A percentile compares a stretch with the other conserved stretches of the same genome.
Conservation (phyloP, 2,797 vertebrate genomes). For the Cacajao melanocephalus region DNA sequence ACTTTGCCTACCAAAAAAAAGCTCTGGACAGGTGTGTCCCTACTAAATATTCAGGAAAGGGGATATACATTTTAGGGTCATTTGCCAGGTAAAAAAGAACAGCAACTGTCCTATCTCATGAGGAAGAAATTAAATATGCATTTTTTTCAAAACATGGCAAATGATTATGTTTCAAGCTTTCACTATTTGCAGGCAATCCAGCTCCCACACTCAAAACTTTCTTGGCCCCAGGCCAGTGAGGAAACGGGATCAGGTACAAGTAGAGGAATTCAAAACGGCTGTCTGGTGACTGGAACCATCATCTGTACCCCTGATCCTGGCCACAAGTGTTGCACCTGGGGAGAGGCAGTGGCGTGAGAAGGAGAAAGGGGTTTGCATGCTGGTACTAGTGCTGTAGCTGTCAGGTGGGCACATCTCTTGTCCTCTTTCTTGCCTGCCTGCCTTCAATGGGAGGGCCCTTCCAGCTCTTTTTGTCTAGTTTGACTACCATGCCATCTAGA, state of each 20-base stretch:
- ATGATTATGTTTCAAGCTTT: constrained; percentile 34
- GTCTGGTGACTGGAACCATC: background rate
- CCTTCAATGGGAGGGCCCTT: background rate
- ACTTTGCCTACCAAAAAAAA: constrained; percentile 10
- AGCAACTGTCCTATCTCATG: background rate
- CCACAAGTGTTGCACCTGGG: background rate
- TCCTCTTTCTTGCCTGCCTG: background rate
- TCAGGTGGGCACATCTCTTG: background rate
- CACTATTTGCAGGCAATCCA: background rate
- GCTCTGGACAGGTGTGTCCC: background rate
- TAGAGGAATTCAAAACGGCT: background rate
- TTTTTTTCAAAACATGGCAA: background rate
- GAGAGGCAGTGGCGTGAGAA: background rate
- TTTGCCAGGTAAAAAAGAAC: background rate
- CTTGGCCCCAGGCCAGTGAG: background rate
- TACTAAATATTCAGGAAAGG: background rate
- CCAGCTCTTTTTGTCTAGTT: background rate
- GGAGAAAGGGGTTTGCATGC: background rate
- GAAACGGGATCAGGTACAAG: background rate
- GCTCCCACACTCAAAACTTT: background rate
- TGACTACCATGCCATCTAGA: background rate
- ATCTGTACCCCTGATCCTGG: background rate
- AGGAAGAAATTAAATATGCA: background rate
- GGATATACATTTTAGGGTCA: background rate
- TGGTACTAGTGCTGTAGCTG: background rate